Conservation (phyloP, 2,797 vertebrate genomes). For the Kryptolebias ocellatus region DNA sequence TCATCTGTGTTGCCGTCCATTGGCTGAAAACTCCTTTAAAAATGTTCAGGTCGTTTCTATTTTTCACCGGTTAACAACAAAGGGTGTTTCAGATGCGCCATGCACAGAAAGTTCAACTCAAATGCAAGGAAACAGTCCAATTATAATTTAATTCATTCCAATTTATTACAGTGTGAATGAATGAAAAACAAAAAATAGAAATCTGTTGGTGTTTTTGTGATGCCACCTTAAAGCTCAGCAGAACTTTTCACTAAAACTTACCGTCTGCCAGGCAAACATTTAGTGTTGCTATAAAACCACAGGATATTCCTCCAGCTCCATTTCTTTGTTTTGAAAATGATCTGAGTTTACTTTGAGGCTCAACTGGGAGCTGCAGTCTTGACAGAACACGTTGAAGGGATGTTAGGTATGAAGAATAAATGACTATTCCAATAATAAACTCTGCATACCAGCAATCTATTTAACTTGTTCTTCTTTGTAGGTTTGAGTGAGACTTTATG, state of each 20-base stretch:
- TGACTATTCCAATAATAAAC: slow-evolving; percentile 7
- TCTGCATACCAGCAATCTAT: not conserved
- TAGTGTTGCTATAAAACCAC: not conserved
- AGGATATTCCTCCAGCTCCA: not conserved
- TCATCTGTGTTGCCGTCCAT: too few species aligned
- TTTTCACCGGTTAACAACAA: too few species aligned
- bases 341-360: not conserved
- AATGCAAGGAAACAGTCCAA: too few species aligned
- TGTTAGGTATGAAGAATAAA: not conserved
- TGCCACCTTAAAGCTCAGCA: not conserved
- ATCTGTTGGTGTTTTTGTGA: not conserved
- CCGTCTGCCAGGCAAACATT: not conserved
- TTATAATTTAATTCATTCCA: too few species aligned
- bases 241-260: not conserved
- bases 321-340: not conserved
- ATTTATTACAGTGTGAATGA: not conserved
- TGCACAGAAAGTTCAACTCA: too few species aligned
- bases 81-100: too few species aligned
- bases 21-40: too few species aligned
- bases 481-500: too few species aligned
- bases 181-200: too few species aligned
- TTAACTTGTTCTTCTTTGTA: not conserved
- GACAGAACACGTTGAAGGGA: not conserved
- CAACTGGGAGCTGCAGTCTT: not conserved
- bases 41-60: too few species aligned